Evolutionary conservation across 1,140 invertebrate species (phyloP).

Genomic region (Trachymyrmex septentrionalis): DNA sequence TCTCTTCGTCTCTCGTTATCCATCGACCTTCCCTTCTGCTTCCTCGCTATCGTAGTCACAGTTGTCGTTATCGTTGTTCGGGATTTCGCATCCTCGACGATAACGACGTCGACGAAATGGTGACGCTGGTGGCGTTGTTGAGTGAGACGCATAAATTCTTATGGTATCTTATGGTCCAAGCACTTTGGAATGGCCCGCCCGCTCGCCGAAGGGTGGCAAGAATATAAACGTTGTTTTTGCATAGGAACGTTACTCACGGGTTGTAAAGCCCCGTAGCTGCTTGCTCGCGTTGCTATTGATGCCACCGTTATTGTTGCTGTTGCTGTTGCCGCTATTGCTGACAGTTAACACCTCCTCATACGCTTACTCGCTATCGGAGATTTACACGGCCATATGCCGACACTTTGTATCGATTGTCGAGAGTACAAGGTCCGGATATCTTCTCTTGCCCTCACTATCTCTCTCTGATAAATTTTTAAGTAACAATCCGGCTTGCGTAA

Average conservation of each 20-base stretch:
- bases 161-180: constrained; percentile 65
- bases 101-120: constrained; percentile 53
- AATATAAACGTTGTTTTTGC: constrained; percentile 74
- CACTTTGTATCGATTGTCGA: constrained; percentile 19
- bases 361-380: constrained; percentile 37
- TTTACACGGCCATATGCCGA: constrained; percentile 35
- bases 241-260: constrained; percentile 55
- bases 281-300: constrained; percentile 16
- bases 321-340: constrained; percentile 5
- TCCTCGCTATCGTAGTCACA: constrained; percentile 12
- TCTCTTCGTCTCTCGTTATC: constrained; percentile 45
- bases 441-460: neutral
- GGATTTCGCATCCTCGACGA: constrained; percentile 64
- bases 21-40: constrained; percentile 10
- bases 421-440: constrained; percentile 26
- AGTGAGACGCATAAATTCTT: constrained; percentile 72
- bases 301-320: neutral
- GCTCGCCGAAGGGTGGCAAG: constrained; percentile 46
- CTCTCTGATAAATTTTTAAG: constrained; percentile 8
- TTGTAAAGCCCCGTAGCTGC: constrained; percentile 49
- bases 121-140: constrained; percentile 60
- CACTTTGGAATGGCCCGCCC: constrained; percentile 44
- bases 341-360: constrained; percentile 19
- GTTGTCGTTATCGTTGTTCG: constrained; percentile 25
- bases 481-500: neutral